Base-by-base conservation (phyloP, 1,140 invertebrate species). In the Nilaparvata lugens region DNA sequence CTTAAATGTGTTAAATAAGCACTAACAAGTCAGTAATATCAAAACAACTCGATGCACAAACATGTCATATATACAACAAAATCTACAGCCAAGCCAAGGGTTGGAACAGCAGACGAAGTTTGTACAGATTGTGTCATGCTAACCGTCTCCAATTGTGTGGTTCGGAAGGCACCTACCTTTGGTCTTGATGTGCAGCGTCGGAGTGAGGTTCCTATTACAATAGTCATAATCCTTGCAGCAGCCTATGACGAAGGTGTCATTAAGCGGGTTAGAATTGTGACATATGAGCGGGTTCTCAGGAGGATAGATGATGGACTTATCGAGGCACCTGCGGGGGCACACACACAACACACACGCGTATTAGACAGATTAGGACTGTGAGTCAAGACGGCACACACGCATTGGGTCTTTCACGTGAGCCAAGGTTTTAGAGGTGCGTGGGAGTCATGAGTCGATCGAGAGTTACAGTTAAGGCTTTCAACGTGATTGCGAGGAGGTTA, bases 161-260 rank as follows among this genome's bases (percentile, higher is more conserved):
- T 28, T 3, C 7, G 2, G 31, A 35, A 1, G 2, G 23, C 24
- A 67, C 67, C 60, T 69, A 69, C 68, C 68, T 69, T 62, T 35
- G 31, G 31, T 66, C 35, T 61, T 61, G 66, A 68, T 60, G 64
- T 70, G 67, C 25, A 77, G 69, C 18, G 64, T 63, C 31, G 73
- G 76, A 38, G 67, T 71, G 58, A 77, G 67, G 56, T 80, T 69
- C 66, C 71, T 73, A 74, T 85, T 85, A 78, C 83, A 84, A 73
- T 75, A 78, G 76, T 85, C 81, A 68, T 71, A 69, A 43, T 76
- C 69, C 69, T 80, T 79, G 76, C 83, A 85, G 74, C 79, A 81
- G 67, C 77, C 65, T 56, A 78, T 78, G 65, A 72, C 76, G 72
- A 76, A 76, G n/a, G 75, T 71, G 61, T 78, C 71, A 64, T 75